Evolutionary conservation across 2,113 vertebrate species (phyloP).

Genomic region (Mesocricetus auratus): DNA sequence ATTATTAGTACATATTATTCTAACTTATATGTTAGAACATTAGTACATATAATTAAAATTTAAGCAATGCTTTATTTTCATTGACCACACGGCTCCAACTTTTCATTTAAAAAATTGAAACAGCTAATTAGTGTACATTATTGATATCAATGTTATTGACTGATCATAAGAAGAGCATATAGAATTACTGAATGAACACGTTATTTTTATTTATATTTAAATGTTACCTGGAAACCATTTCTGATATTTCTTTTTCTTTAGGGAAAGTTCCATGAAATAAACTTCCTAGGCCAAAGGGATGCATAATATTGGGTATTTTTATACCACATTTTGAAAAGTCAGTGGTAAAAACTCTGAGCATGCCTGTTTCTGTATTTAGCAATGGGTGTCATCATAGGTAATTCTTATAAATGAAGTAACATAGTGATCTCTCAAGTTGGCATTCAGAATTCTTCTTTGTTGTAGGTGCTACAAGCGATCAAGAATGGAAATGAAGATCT

Average conservation of each 20-base stretch:
- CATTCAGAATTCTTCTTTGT: constrained; percentile 43
- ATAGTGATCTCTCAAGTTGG: not conserved
- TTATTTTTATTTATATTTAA: not conserved
- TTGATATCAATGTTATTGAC: not conserved
- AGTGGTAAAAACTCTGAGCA: not conserved
- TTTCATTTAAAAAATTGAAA: constrained; percentile 7
- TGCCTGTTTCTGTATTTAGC: not conserved
- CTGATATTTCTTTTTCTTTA: not conserved
- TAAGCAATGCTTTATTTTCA: constrained; percentile 45
- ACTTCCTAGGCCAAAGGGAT: not conserved
- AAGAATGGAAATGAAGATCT: constrained; percentile 47
- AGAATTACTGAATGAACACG: not conserved
- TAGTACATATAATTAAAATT: constrained; percentile 27
- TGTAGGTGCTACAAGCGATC: constrained; percentile 9
- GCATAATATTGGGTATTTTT: not conserved
- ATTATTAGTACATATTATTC: not conserved
- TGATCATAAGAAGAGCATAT: not conserved
- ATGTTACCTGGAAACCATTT: not conserved
- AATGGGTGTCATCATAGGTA: not conserved
- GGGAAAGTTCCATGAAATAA: constrained; percentile 13
- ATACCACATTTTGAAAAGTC: not conserved
- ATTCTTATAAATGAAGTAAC: not conserved
- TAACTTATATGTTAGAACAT: too few species aligned
- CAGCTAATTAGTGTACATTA: not conserved
- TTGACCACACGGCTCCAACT: not conserved